phyloP scores from a whole-genome alignment of 1,140 invertebrate species.

The Aphelenchoides besseyi region DNA sequence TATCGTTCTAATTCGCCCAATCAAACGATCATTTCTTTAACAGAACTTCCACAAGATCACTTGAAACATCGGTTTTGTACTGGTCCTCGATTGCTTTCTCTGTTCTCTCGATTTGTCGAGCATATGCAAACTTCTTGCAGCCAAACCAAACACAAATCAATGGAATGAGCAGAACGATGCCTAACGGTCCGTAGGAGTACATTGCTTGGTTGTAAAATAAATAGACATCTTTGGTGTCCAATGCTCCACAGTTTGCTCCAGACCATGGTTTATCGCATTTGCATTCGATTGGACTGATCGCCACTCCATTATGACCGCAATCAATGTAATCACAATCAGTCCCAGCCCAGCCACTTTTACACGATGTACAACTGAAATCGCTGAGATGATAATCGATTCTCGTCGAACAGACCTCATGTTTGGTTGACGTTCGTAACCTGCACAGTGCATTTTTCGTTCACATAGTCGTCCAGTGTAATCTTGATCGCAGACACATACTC shows the following conservation, averaged over 20 bases:
- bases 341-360: slow-evolving; percentile 15
- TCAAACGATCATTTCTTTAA: too few relatives aligned
- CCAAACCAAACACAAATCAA: slow-evolving; percentile 28
- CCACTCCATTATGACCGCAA: neutral
- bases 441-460: slow-evolving; percentile 11
- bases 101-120: neutral
- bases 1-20: too few relatives aligned
- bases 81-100: slow-evolving; percentile 1
- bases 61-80: neutral
- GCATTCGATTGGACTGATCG: neutral
- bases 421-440: neutral
- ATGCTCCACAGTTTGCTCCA: slow-evolving; percentile 27
- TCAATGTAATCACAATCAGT: slow-evolving; percentile 12
- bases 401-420: neutral
- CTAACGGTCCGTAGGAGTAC: slow-evolving; percentile 30
- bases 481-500: slow-evolving; percentile 7
- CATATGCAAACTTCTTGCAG: slow-evolving; percentile 28
- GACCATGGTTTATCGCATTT: slow-evolving; percentile 29
- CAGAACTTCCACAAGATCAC: neutral
- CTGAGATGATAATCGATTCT: neutral
- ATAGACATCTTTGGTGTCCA: slow-evolving; percentile 33
- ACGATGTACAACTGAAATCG: slow-evolving; percentile 8
- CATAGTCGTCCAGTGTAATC: slow-evolving; percentile 4
- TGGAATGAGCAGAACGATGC: slow-evolving; percentile 31
- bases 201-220: slow-evolving; percentile 32